Percentiles rank a stretch among this genome's conserved stretches.
Evolutionary conservation across 2,888 invertebrate genomes (phyloP).

Genomic region (Drosophila recens): DNA sequence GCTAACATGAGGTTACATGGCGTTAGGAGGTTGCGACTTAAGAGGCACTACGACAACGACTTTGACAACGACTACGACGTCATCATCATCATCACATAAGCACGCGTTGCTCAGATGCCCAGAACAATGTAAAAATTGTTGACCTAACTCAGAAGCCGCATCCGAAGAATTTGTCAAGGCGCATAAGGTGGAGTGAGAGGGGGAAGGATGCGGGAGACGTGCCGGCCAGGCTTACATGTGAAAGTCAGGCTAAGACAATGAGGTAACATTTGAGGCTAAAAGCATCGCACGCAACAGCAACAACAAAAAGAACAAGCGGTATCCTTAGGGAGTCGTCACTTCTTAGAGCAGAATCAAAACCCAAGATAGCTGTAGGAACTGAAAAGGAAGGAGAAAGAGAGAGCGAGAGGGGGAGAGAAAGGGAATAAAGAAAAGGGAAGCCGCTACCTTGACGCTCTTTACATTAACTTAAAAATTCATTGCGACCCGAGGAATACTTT

Average conservation of each 20-base stretch:
- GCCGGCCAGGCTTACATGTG: constrained; percentile 9
- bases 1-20: constrained; percentile 21
- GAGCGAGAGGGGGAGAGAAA: background rate
- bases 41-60: constrained; percentile 22
- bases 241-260: constrained; percentile 62
- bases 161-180: constrained; percentile 10
- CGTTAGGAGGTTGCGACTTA: constrained; percentile 31
- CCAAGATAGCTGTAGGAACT: constrained; percentile 1
- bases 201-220: constrained; percentile 12
- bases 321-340: constrained; percentile 70
- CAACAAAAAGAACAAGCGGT: constrained; percentile 28
- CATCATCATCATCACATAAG: constrained; percentile 48
- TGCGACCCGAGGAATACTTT: constrained; percentile 74
- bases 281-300: constrained; percentile 59
- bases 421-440: constrained; percentile 3
- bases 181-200: background rate
- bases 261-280: constrained; percentile 69
- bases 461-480: constrained; percentile 78
- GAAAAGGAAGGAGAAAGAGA: background rate
- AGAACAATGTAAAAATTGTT: constrained; percentile 68
- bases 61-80: constrained; percentile 36
- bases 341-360: constrained; percentile 24
- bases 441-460: constrained; percentile 60
- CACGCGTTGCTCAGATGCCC: constrained; percentile 59
- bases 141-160: constrained; percentile 57